These are phyloP conservation scores for Lochmaea crataegi DNA, from an alignment of 2,888 invertebrate species.

Conservation along the genomic window DNA sequence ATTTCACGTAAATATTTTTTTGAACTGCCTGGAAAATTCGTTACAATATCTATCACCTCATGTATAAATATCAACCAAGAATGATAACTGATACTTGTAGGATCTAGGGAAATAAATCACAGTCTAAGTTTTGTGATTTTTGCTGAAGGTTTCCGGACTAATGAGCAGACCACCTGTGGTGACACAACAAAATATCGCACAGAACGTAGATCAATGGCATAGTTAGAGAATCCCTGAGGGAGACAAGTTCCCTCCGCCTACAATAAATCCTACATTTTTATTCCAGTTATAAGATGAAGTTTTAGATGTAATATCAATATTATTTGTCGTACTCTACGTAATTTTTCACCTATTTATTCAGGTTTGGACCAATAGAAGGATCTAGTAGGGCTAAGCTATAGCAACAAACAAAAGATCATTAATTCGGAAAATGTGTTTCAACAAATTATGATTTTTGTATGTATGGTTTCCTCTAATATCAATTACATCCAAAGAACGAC, in stretches of 20 bases:
- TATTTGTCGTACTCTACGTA: not conserved
- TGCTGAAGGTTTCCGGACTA: conserved; percentile 50
- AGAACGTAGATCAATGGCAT: conserved; percentile 15
- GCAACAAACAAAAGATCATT: too few species aligned
- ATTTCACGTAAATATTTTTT: not conserved
- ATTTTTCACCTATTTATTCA: not conserved
- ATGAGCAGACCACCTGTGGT: conserved; percentile 54
- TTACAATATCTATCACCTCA: not conserved
- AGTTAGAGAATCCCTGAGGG: conserved; percentile 8
- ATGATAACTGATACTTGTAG: conserved; percentile 61
- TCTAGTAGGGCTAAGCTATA: too few species aligned
- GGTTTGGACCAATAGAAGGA: too few species aligned
- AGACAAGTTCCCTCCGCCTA: not conserved
- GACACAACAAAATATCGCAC: conserved; percentile 29
- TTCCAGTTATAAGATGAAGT: not conserved
- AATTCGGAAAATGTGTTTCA: too few species aligned
- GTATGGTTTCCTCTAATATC: too few species aligned
- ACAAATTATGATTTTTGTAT: too few species aligned
- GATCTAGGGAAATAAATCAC: conserved; percentile 54
- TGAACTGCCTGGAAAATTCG: not conserved
- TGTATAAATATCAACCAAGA: conserved; percentile 23
- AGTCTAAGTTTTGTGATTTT: conserved; percentile 49
- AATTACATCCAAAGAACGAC: too few species aligned
- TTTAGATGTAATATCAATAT: not conserved
- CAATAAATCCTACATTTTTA: not conserved